A percentile compares a stretch with the other conserved stretches of the same genome.
phyloP scores from a whole-genome alignment of 2,113 vertebrate genomes.

The Chaenocephalus aceratus region DNA sequence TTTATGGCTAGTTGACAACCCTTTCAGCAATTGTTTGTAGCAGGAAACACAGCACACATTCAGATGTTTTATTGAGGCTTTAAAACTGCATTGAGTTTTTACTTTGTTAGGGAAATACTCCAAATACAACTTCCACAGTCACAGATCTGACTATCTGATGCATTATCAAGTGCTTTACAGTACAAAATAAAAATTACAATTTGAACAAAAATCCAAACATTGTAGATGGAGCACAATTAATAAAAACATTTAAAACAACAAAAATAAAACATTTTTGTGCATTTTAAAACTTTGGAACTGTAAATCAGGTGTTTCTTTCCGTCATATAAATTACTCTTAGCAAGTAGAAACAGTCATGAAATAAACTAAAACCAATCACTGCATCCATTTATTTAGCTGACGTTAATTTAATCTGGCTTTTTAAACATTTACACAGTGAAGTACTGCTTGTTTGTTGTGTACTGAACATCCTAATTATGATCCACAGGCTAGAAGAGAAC shows the following conservation, averaged over 20 bases:
- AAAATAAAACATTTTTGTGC: no score
- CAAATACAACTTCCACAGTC: background rate
- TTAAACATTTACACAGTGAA: background rate
- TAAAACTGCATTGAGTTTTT: background rate
- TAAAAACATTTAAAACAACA: no score
- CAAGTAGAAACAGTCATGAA: background rate
- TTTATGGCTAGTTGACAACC: background rate
- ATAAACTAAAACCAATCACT: background rate
- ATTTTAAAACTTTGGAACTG: no score
- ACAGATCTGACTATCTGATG: background rate
- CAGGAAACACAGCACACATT: background rate
- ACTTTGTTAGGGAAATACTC: slow-evolving; percentile 7
- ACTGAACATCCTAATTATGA: slow-evolving; percentile 18
- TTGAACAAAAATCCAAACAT: no score
- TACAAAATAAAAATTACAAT: background rate
- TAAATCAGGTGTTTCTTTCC: background rate
- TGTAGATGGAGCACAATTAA: no score
- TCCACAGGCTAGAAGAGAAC: slow-evolving; percentile 96
- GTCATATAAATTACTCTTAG: background rate
- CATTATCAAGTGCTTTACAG: background rate
- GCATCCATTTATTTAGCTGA: background rate
- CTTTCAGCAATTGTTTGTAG: background rate
- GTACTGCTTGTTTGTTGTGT: background rate
- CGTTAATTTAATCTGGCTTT: background rate
- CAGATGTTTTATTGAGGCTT: background rate